These are phyloP conservation scores for Apostichopus japonicus DNA, from an alignment of 35 echinoderm and acorn worm species.

Conservation along the genomic window DNA sequence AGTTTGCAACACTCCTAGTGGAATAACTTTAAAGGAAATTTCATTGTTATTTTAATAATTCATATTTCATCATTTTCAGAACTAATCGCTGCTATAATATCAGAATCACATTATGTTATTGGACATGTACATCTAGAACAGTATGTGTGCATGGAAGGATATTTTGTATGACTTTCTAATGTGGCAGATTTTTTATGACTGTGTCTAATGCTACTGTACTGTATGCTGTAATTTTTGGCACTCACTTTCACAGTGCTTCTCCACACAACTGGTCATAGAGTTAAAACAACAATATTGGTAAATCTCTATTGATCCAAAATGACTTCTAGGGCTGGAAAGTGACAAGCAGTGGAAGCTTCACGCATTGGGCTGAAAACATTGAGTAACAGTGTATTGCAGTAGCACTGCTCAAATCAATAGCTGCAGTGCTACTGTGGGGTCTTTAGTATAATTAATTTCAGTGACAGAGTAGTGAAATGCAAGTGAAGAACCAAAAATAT, in stretches of 20 bases:
- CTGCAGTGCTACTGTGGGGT: conserved; percentile 33
- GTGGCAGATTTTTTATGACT: too few species aligned
- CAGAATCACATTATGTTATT: too few species aligned
- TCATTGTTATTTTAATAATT: too few species aligned
- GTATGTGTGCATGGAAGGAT: too few species aligned
- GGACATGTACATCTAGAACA: too few species aligned
- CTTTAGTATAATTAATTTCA: conserved; percentile 50
- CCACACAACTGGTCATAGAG: neutral
- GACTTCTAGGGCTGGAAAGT: conserved; percentile 27
- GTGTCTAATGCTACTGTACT: too few species aligned
- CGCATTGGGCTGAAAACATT: neutral
- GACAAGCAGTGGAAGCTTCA: neutral
- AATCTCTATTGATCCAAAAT: conserved; percentile 46
- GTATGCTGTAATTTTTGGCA: too few species aligned
- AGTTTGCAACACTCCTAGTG: too few species aligned
- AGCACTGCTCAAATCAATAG: conserved; percentile 29
- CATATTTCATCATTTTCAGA: too few species aligned
- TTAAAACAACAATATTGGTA: conserved; percentile 47
- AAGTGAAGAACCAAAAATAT: neutral
- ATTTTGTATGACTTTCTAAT: too few species aligned
- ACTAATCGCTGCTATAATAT: too few species aligned
- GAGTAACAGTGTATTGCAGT: conserved; percentile 25
- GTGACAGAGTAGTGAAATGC: conserved; percentile 13
- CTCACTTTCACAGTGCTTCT: neutral
- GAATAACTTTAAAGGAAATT: too few species aligned